Evolutionary conservation across 92 coral and sea anemone species (phyloP), one percentile per base, ranked within the genome.

Genomic region (Bergia puertoricense): DNA sequence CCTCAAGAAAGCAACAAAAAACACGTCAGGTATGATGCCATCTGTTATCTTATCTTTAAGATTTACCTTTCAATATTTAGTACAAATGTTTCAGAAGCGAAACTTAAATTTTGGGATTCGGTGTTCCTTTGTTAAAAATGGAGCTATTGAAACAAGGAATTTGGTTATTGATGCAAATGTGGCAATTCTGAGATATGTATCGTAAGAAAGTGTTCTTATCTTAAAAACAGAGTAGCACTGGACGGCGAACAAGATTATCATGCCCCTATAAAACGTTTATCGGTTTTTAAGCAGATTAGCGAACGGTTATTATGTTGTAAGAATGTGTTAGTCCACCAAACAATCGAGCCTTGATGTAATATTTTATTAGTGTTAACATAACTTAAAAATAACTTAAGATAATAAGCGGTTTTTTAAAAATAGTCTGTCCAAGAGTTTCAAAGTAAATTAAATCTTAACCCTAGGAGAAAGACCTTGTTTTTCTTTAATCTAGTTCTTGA

Each of bases 1-100:
- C 39, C 68, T 84, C 10, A 84, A 72, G 30, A 84, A 84, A 51
- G 77, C 36, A 45, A 16, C 8, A 30, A 84, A 84, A 84, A 41
- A 79, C 45, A 84, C 71, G 68, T 38, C 75, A 84, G 87, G 87
- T 84, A 84, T 14, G 59, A 39, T 15, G 3, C 5, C 30, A 39
- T 15, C n/a, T 62, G 4, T 18, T 20, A 7, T 20, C 11, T 5
- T 42, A 13, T 37, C 22, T 83, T 69, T 15, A 44, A 79, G 1
- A 20, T 40, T n/a, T 51, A 1, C 10, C 4, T 15, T 23, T 14
- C 36, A 68, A 6, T 84, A 18, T 23, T 83, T 62, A 62, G 69
- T 20, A 14, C 59, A 62, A 62, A 62, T 14, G 30, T 22, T 62
- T 62, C 0, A 22, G 30, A 18, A 62, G 69, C 3, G 30, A 16